A percentile compares a stretch with the other conserved stretches of the same genome.
Conservation (phyloP, 1,140 invertebrate genomes). For the Temnothorax nylanderi region DNA sequence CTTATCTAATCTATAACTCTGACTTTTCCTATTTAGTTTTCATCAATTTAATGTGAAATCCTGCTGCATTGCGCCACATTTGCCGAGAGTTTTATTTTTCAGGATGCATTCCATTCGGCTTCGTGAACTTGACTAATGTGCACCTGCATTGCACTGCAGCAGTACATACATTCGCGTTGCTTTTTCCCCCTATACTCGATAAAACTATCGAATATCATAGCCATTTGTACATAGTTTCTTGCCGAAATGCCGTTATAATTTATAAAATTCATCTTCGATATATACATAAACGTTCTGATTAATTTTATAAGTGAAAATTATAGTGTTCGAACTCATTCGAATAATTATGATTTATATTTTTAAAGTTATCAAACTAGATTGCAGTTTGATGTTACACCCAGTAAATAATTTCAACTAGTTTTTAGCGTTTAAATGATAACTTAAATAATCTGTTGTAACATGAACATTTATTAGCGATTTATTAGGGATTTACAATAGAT, state of each 20-base stretch:
- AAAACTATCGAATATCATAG: constrained; percentile 3
- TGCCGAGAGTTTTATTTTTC: constrained; percentile 27
- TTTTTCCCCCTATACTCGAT: constrained; percentile 10
- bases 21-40: constrained; percentile 3
- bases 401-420: neutral
- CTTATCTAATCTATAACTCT: neutral
- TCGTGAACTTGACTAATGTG: constrained; percentile 56
- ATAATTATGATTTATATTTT: neutral
- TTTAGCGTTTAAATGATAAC: neutral
- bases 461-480: neutral
- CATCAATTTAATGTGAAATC: constrained; percentile 7
- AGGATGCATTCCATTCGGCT: constrained; percentile 20
- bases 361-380: neutral
- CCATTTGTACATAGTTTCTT: neutral
- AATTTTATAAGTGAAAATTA: neutral
- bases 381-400: neutral
- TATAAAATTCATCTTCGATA: neutral
- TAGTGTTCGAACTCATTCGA: neutral
- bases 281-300: neutral
- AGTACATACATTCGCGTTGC: neutral
- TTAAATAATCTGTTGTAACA: neutral
- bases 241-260: neutral
- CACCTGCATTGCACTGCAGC: constrained; percentile 36
- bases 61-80: constrained; percentile 17
- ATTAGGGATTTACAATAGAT: neutral